A percentile compares a stretch with the other conserved stretches of the same genome.
Conservation (phyloP, 1,140 invertebrate species). For the Drosophila arawakana region DNA sequence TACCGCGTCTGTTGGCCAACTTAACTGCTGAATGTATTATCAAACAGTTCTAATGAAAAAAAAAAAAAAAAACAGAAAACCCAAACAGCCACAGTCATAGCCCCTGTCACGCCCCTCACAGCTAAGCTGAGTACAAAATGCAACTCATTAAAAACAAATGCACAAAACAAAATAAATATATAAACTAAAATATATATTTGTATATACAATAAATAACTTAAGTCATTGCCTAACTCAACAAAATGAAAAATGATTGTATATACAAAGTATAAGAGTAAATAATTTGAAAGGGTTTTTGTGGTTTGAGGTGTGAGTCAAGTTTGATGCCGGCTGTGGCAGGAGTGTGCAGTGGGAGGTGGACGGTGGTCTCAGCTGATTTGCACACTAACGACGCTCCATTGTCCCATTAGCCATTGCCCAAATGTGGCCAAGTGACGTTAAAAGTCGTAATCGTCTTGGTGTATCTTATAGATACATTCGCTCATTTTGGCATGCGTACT, state of each 20-base stretch:
- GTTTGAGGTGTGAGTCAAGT: background rate
- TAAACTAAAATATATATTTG: background rate
- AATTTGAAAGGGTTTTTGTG: background rate
- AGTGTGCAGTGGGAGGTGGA: background rate
- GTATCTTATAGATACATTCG: conserved; percentile 48
- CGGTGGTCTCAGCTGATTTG: conserved; percentile 18
- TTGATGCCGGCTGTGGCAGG: conserved; percentile 10
- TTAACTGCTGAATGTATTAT: conserved; percentile 15
- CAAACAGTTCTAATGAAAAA: conserved; percentile 49
- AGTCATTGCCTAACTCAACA: conserved; percentile 15
- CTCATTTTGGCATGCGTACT: conserved; percentile 67
- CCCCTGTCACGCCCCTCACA: background rate
- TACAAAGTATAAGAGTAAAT: background rate
- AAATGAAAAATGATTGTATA: background rate
- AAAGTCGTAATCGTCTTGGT: background rate
- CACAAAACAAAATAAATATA: background rate
- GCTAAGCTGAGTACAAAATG: background rate
- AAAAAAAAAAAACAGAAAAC: conserved; percentile 10
- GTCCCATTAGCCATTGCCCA: conserved; percentile 17
- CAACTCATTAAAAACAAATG: background rate
- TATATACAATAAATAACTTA: background rate
- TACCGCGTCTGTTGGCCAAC: conserved; percentile 13
- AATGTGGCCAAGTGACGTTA: conserved; percentile 62
- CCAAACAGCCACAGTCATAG: background rate
- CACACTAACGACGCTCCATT: conserved; percentile 41